A percentile compares a stretch with the other conserved stretches of the same genome.
Conservation (phyloP, 64 coral and sea anemone species). For the Montipora capricornis region DNA sequence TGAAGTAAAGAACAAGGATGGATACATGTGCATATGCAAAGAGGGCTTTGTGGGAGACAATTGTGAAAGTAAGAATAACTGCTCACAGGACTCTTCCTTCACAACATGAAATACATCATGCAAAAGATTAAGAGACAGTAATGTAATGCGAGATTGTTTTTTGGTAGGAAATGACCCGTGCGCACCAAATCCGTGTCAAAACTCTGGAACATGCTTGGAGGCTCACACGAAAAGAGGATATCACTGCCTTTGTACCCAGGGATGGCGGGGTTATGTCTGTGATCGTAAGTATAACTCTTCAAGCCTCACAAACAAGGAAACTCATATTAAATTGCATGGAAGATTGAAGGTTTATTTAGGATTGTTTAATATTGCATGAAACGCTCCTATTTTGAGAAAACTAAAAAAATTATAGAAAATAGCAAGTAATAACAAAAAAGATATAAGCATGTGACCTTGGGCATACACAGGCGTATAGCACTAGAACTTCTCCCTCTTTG, state of each 20-base stretch:
- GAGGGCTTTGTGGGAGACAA: slow-evolving; percentile 83
- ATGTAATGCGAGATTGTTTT: background rate
- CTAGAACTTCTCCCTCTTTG: too few relatives aligned
- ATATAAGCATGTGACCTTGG: too few relatives aligned
- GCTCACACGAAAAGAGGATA: slow-evolving; percentile 82
- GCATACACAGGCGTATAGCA: too few relatives aligned
- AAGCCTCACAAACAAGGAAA: background rate
- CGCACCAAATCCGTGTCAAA: slow-evolving; percentile 85
- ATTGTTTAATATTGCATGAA: too few relatives aligned
- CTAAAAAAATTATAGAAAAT: too few relatives aligned
- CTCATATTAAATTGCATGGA: background rate
- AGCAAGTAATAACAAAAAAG: too few relatives aligned
- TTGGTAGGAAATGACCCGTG: slow-evolving; percentile 76
- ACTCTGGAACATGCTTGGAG: slow-evolving; percentile 85
- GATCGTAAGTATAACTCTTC: slow-evolving; percentile 75
- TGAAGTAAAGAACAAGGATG: slow-evolving; percentile 73
- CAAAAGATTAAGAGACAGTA: background rate
- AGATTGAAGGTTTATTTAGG: background rate
- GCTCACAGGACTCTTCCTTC: too few relatives aligned
- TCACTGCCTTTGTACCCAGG: slow-evolving; percentile 88
- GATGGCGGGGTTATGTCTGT: slow-evolving; percentile 90
- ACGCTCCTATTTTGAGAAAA: too few relatives aligned
- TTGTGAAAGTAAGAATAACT: slow-evolving; percentile 81
- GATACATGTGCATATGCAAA: slow-evolving; percentile 94
- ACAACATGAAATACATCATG: too few relatives aligned